A percentile compares a stretch with the other conserved stretches of the same genome.
phyloP scores from a whole-genome alignment of 2,113 vertebrate species.

The Globicephala melas region DNA sequence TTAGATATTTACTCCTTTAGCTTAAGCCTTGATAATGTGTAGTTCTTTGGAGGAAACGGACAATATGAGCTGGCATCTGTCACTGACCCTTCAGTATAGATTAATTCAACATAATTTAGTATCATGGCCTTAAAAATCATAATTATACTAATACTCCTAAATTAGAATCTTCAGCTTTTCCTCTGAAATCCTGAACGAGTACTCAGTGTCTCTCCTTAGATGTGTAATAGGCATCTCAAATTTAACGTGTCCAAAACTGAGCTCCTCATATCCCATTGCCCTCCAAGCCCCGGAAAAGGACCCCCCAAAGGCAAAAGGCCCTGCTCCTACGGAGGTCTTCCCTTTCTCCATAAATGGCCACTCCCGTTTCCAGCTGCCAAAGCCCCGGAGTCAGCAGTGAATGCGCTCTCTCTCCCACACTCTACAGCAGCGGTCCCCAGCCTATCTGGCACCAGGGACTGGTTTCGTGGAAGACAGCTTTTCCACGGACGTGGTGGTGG shows the following conservation, averaged over 20 bases:
- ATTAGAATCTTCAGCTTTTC: neutral
- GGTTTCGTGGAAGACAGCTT: too few species aligned
- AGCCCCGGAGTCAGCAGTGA: neutral
- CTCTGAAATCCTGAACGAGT: neutral
- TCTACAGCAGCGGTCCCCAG: too few species aligned
- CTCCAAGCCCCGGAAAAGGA: neutral
- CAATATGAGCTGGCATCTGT: neutral
- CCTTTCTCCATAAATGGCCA: neutral
- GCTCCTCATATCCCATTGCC: neutral
- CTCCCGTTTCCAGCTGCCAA: neutral
- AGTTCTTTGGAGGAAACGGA: neutral
- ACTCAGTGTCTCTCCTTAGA: neutral
- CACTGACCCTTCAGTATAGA: neutral
- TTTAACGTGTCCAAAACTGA: neutral
- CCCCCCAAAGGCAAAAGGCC: neutral
- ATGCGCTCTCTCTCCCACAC: neutral
- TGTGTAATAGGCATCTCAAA: neutral
- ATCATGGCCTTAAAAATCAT: neutral
- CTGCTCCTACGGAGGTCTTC: neutral
- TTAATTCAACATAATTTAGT: neutral
- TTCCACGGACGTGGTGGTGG: too few species aligned
- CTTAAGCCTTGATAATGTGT: constrained; percentile 64
- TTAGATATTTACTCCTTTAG: neutral
- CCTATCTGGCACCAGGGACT: too few species aligned
- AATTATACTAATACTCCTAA: neutral